Percentiles rank a stretch among this genome's conserved stretches.
Conservation (phyloP, 2,888 invertebrate genomes). For the Brachyptera risi region DNA sequence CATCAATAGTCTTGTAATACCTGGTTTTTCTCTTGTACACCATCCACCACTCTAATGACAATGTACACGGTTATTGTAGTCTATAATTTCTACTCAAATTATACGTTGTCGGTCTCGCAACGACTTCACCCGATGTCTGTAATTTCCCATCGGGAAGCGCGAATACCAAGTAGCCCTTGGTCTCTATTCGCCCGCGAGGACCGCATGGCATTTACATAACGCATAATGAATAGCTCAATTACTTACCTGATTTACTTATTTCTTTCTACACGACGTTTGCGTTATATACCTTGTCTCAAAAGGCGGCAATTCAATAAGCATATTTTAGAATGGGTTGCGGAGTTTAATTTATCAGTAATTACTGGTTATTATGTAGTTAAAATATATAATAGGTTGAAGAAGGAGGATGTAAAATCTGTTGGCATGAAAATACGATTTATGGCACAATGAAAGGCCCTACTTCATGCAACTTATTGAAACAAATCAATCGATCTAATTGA, state of each 20-base stretch:
- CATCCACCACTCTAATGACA: background rate
- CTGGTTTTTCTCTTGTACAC: background rate
- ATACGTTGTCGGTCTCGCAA: background rate
- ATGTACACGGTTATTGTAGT: background rate
- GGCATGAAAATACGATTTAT: no score
- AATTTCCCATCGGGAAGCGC: background rate
- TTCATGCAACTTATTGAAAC: no score
- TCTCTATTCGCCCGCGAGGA: no score
- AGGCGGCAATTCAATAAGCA: background rate
- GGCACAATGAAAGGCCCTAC: no score
- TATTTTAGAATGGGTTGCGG: background rate
- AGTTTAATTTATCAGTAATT: no score
- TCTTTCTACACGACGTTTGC: background rate
- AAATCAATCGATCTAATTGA: no score
- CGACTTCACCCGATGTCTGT: background rate
- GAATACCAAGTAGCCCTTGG: no score
- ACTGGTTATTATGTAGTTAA: no score
- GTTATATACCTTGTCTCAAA: background rate
- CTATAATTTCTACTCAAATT: background rate
- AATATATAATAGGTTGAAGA: no score
- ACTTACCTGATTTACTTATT: background rate
- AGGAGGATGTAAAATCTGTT: no score
- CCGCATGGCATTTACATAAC: conserved; percentile 5
- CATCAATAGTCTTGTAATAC: no score
- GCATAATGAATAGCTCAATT: conserved; percentile 12